phyloP scores from a whole-genome alignment of 2,888 invertebrate genomes.

The Campoletis raptor region DNA sequence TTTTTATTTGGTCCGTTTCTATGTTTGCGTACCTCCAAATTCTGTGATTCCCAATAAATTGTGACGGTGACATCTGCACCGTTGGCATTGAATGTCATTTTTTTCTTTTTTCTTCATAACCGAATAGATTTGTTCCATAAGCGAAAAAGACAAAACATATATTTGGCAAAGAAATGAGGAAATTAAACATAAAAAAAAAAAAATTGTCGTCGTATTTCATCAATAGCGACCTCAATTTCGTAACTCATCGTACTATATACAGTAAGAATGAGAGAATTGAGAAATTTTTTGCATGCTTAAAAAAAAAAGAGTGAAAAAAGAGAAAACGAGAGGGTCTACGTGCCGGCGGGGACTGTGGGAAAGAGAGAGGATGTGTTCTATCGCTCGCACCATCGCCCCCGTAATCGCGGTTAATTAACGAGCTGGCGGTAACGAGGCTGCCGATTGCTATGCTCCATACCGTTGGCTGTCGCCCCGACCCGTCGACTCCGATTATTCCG shows the following conservation, averaged over 20 bases:
- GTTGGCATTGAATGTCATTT: not conserved
- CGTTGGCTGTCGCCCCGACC: conserved; percentile 67
- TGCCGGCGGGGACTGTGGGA: conserved; percentile 21
- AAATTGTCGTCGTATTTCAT: not conserved
- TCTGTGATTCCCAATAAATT: not conserved
- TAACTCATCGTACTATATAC: not conserved
- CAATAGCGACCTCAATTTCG: not conserved
- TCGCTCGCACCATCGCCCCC: conserved; percentile 78
- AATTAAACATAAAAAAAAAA: not conserved
- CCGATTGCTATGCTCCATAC: conserved; percentile 77
- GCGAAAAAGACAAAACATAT: too few species aligned
- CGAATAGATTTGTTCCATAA: too few species aligned
- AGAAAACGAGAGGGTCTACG: not conserved
- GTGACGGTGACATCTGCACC: not conserved
- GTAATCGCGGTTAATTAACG: conserved; percentile 82
- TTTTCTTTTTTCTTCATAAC: not conserved
- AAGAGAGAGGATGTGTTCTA: conserved; percentile 71
- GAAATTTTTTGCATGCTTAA: not conserved
- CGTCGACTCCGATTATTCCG: conserved; percentile 79
- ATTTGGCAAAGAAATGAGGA: not conserved
- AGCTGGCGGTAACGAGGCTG: conserved; percentile 80
- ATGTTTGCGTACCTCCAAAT: not conserved
- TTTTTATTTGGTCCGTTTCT: too few species aligned
- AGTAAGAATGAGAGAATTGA: conserved; percentile 1
- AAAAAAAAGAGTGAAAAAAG: not conserved